Percentiles rank a stretch among this genome's conserved stretches.
Conservation (phyloP, 2,888 invertebrate species). For the Peribatodes rhomboidaria region DNA sequence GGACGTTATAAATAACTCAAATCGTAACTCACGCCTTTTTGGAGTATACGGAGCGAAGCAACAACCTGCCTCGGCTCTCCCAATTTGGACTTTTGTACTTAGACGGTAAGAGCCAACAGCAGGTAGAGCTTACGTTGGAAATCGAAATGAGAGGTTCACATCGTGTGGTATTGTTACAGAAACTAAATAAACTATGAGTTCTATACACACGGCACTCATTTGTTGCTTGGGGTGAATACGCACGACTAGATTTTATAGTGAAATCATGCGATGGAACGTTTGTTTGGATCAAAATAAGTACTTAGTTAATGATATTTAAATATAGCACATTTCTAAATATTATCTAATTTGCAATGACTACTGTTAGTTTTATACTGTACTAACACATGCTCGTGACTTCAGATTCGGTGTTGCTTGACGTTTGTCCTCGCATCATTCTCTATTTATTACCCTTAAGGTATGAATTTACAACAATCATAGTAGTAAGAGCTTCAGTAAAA, state of each 20-base stretch:
- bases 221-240: constrained; percentile 69
- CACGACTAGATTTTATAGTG: constrained; percentile 49
- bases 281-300: constrained; percentile 5
- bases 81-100: constrained; percentile 57
- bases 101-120: constrained; percentile 58
- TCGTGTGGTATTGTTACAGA: constrained; percentile 73
- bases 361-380: no score
- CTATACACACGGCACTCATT: constrained; percentile 61
- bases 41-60: constrained; percentile 63
- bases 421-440: no score
- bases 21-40: constrained; percentile 78
- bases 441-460: no score
- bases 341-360: no score
- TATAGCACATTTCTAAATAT: no score
- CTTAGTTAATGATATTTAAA: not conserved
- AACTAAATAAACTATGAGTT: constrained; percentile 69
- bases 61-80: constrained; percentile 42
- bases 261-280: constrained; percentile 16
- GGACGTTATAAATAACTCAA: constrained; percentile 83
- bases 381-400: no score
- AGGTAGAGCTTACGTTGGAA: constrained; percentile 48
- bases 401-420: no score
- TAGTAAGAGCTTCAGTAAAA: no score
- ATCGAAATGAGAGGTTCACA: constrained; percentile 61
- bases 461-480: no score